Base-by-base conservation (phyloP, 2,113 vertebrate species). In the Macroglossus sobrinus region DNA sequence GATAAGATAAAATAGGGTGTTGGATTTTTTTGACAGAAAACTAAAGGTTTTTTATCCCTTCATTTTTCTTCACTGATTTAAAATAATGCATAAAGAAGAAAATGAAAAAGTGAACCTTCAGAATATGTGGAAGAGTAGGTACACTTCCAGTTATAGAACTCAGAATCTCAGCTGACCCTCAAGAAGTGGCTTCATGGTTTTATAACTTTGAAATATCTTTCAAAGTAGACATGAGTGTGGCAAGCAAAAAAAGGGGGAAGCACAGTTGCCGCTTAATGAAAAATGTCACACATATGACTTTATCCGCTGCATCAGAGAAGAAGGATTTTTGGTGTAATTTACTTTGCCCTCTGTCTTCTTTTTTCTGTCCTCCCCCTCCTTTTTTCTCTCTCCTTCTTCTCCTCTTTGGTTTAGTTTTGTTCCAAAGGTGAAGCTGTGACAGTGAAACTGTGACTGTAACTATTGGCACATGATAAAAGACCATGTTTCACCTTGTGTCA, bases 381-480 rank as follows among this genome's bases (percentile, higher is more conserved):
- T 4, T 7, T 50, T 50, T 15, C 14, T 50, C 15, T 50, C 15
- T 4, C 10, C 22, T 19, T 2, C 0, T 7, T 21, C 1, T 12
- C 6, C 28, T 28, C 28, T 63, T 87, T 47, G 22, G 0, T 43
- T 88, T 59, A n/a, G 11, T 55, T 90, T 33, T 84, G 0, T 50
- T 93, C 75, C 40, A 55, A 64, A 8, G 21, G 8, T 57, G 87
- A 96, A 97, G 63, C 19, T 90, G 15, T 86, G 93, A 85, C 84
- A 92, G 30, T 12, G 92, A 43, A 94, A 94, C 16, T 89, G 79
- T 93, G 95, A 97, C 94, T 82, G 35, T 96, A 92, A 71, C 68
- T 90, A 6, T 94, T 96, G 92, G 55, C 85, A 96, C 66, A 79
- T 63, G 71, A 11, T 72, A 96, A 97, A 96, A 96, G 64, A 80